Conservation (phyloP, 2,797 vertebrate species). For the Xiphorhynchus erythropygius region DNA sequence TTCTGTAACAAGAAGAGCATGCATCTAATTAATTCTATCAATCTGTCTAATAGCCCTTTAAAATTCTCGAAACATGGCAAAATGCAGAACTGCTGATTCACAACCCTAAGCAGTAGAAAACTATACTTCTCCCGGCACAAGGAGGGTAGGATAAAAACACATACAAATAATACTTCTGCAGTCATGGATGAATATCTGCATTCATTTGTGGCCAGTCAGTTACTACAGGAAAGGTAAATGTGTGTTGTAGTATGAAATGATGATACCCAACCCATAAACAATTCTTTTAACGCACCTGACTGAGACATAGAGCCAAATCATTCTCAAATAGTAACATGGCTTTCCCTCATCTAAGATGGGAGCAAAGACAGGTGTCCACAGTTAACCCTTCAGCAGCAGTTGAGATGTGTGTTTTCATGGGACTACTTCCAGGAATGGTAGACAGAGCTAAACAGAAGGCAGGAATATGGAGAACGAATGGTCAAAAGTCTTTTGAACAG, state of each 20-base stretch:
- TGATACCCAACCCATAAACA: background rate
- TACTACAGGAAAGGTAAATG: background rate
- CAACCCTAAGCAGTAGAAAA: background rate
- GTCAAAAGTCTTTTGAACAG: background rate
- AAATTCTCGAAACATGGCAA: background rate
- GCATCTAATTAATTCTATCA: conserved; percentile 13
- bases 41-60: conserved; percentile 17
- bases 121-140: background rate
- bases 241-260: background rate
- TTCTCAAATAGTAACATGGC: background rate
- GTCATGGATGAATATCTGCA: background rate
- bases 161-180: background rate
- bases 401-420: background rate
- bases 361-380: background rate
- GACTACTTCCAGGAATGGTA: background rate
- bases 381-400: background rate
- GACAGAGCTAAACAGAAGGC: background rate
- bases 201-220: background rate
- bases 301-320: background rate
- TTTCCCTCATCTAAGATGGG: background rate
- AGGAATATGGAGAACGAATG: background rate
- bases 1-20: background rate
- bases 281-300: background rate
- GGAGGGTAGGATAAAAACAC: background rate
- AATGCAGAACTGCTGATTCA: background rate